These are phyloP conservation scores for Solenodon paradoxus DNA, from an alignment of 2,113 vertebrate species.

Conservation along the genomic window DNA sequence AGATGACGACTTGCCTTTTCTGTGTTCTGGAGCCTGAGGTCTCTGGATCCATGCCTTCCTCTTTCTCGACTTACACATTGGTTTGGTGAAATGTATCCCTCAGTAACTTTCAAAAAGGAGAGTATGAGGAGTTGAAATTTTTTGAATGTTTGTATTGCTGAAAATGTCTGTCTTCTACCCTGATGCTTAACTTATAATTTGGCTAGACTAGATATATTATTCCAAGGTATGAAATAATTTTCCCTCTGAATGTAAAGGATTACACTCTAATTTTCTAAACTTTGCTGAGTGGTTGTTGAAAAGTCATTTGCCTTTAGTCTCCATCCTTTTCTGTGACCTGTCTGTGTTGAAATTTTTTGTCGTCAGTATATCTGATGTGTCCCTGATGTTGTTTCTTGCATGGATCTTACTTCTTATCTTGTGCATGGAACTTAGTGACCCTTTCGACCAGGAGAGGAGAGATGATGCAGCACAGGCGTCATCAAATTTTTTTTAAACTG, in stretches of 20 bases:
- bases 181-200: background rate
- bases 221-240: conserved; percentile 11
- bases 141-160: background rate
- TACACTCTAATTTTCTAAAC: background rate
- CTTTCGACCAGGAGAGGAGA: background rate
- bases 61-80: background rate
- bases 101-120: background rate
- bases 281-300: background rate
- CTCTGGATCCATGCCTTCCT: background rate
- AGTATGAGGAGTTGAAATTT: background rate
- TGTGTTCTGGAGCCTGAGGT: background rate
- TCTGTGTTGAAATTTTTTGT: background rate
- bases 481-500: background rate
- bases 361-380: background rate
- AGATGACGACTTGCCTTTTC: background rate
- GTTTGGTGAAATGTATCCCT: conserved; percentile 26
- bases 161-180: background rate
- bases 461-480: background rate
- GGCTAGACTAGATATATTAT: background rate
- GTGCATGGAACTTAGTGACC: background rate
- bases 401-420: background rate
- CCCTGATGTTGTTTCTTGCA: background rate
- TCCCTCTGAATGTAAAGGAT: background rate
- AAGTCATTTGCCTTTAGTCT: background rate
- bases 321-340: background rate